Conservation (phyloP, 2,888 invertebrate genomes). For the Campopleginae sp. region DNA sequence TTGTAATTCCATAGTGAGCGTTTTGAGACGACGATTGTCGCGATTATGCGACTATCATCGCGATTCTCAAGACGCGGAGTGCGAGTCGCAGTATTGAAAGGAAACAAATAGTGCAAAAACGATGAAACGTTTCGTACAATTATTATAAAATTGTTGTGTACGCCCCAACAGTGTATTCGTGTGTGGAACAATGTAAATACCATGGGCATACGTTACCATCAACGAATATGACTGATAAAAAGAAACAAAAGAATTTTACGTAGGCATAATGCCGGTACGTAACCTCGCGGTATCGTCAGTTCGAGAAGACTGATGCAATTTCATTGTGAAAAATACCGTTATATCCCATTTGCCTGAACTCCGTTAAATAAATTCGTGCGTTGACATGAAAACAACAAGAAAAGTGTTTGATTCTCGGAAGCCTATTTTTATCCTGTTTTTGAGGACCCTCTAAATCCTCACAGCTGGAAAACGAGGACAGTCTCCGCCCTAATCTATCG, state of each 20-base stretch:
- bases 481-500: neutral
- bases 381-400: conserved; percentile 1
- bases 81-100: neutral
- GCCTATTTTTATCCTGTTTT: conserved; percentile 43
- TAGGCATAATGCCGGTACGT: conserved; percentile 36
- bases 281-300: conserved; percentile 28
- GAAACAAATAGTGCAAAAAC: neutral
- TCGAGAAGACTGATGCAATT: neutral
- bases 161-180: neutral
- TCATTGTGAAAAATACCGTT: neutral
- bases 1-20: neutral
- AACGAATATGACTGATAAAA: conserved; percentile 3
- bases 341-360: conserved; percentile 5
- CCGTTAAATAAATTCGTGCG: neutral
- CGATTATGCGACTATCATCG: conserved; percentile 7
- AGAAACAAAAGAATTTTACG: conserved; percentile 25
- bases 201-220: neutral
- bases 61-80: neutral
- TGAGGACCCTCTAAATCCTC: conserved; percentile 4
- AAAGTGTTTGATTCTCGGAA: conserved; percentile 40
- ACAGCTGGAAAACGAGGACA: conserved; percentile 49
- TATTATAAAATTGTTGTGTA: neutral
- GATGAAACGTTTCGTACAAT: neutral
- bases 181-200: neutral
- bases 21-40: neutral